Evolutionary conservation across 2,888 invertebrate species (phyloP).

Genomic region (Tromatobia lineatoria): DNA sequence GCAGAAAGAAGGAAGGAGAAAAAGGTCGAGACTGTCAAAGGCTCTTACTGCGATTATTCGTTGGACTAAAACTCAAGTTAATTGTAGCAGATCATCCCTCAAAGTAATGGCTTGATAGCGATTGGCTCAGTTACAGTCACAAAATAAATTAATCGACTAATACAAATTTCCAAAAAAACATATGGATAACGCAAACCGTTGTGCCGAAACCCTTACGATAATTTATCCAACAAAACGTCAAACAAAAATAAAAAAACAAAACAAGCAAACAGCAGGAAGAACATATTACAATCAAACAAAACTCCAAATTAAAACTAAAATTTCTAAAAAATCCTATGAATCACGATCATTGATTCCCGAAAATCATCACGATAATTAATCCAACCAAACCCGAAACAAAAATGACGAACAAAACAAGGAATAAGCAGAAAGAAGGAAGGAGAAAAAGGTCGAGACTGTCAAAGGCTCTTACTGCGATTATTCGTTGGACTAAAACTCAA

Average conservation of each 20-base stretch:
- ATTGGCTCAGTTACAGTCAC: conserved; percentile 32
- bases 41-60: conserved; percentile 37
- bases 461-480: conserved; percentile 33
- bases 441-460: conserved; percentile 24
- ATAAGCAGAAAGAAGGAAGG: conserved; percentile 12
- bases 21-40: conserved; percentile 27
- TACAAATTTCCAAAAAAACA: no score
- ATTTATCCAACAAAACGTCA: no score
- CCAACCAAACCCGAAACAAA: neutral
- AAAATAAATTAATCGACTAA: no score
- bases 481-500: conserved; percentile 35
- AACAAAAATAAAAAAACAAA: no score
- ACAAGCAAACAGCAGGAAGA: no score
- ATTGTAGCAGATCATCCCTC: conserved; percentile 17
- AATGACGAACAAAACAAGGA: neutral
- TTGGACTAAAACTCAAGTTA: conserved; percentile 35
- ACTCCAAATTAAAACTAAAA: no score
- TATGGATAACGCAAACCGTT: no score
- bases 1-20: conserved; percentile 21
- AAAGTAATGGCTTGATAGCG: conserved; percentile 18
- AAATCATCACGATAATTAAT: no score
- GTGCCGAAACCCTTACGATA: no score
- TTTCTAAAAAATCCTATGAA: no score
- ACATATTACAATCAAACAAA: no score
- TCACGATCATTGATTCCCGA: no score